Percentiles rank a stretch among this genome's conserved stretches.
Conservation (phyloP, 2,797 vertebrate genomes). For the Pelobates cultripes region DNA sequence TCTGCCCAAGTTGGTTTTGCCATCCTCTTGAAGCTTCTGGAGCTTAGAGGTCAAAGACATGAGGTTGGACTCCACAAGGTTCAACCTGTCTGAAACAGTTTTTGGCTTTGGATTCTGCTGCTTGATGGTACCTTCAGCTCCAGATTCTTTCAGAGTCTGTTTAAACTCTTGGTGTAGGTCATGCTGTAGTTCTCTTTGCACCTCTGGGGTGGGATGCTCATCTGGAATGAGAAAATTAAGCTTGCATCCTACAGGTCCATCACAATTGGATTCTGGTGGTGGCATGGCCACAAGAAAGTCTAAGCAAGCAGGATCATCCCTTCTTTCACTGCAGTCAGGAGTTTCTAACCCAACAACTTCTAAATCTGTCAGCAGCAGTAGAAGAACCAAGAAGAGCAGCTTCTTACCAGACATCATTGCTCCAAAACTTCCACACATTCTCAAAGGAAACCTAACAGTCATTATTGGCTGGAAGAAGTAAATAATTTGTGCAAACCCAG, state of each 20-base stretch:
- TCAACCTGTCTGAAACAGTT: slow-evolving; percentile 17
- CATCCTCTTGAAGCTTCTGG: slow-evolving; percentile 46
- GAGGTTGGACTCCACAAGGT: slow-evolving; percentile 34
- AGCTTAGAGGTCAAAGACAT: slow-evolving; percentile 22
- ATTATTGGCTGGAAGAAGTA: slow-evolving; percentile 18
- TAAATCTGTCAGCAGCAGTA: slow-evolving; percentile 14
- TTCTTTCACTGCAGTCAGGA: not conserved
- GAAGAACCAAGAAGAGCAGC: slow-evolving; percentile 11
- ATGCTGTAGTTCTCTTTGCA: slow-evolving; percentile 44
- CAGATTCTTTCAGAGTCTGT: slow-evolving; percentile 36
- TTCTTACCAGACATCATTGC: not conserved
- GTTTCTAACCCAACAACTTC: not conserved
- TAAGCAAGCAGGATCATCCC: slow-evolving; percentile 7
- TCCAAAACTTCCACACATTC: slow-evolving; percentile 20
- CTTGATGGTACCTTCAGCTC: slow-evolving; percentile 26
- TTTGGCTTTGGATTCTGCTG: slow-evolving; percentile 33
- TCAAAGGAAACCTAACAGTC: slow-evolving; percentile 11
- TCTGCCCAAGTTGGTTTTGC: slow-evolving; percentile 25
- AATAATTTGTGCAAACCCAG: slow-evolving; percentile 25
- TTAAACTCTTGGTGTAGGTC: slow-evolving; percentile 57
- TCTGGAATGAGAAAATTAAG: slow-evolving; percentile 15
- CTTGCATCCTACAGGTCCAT: slow-evolving; percentile 46
- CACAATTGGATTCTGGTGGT: slow-evolving; percentile 13
- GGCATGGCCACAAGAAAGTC: slow-evolving; percentile 35
- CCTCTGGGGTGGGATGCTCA: slow-evolving; percentile 45